Conservation (phyloP, 2,113 vertebrate species). For the Acanthisitta chloris region DNA sequence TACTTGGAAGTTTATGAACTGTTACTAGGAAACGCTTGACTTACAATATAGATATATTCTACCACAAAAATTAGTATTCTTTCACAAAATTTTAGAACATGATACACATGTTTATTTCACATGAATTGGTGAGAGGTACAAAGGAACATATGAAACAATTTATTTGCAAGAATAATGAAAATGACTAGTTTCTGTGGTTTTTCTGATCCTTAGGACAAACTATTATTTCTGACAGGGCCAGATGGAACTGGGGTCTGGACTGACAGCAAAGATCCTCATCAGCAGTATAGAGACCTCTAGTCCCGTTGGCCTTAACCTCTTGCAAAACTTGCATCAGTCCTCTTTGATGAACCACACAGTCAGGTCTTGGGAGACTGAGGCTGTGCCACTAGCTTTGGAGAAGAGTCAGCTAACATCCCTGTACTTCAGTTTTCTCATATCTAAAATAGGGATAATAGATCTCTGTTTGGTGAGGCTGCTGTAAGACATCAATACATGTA, state of each 20-base stretch:
- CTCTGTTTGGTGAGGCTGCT: neutral
- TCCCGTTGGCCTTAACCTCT: neutral
- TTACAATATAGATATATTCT: neutral
- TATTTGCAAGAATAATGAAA: neutral
- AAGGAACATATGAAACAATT: neutral
- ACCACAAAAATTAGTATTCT: neutral
- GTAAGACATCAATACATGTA: neutral
- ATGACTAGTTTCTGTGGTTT: neutral
- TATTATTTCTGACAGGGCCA: neutral
- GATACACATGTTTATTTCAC: neutral
- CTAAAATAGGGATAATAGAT: neutral
- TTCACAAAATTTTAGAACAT: neutral
- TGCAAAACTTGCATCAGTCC: neutral
- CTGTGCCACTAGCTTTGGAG: neutral
- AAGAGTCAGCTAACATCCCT: neutral
- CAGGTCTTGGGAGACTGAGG: neutral
- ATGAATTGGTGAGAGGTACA: neutral
- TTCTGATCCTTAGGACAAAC: neutral
- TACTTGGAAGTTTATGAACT: neutral
- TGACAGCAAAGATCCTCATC: neutral
- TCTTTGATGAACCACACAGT: neutral
- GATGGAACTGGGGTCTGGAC: neutral
- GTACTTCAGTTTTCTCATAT: neutral
- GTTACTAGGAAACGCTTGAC: neutral
- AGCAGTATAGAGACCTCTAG: neutral